These are phyloP conservation scores for Mizuhopecten yessoensis DNA, from an alignment of 1,140 invertebrate genomes.

Conservation along the genomic window DNA sequence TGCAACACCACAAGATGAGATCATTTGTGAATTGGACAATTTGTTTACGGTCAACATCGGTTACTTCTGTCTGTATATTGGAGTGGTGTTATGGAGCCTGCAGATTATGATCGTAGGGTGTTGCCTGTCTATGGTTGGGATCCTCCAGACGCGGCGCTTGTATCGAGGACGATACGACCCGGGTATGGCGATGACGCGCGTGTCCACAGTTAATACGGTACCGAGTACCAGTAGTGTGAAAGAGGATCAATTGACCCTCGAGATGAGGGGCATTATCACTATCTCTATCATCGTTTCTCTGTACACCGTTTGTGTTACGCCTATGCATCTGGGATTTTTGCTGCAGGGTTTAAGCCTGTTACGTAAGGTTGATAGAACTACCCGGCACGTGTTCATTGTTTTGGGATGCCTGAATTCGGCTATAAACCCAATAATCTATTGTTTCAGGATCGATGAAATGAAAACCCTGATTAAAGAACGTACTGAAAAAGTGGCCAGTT, in stretches of 20 bases:
- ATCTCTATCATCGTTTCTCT: background rate
- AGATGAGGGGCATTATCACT: background rate
- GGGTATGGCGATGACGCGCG: background rate
- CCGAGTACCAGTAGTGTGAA: background rate
- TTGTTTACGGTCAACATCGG: background rate
- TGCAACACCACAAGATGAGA: background rate
- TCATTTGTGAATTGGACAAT: background rate
- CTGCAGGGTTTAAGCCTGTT: background rate
- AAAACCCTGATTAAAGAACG: background rate
- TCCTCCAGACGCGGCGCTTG: background rate
- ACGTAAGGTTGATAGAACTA: background rate
- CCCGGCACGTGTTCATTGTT: background rate
- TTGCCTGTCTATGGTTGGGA: background rate
- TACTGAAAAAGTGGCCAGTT: background rate
- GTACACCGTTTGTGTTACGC: background rate
- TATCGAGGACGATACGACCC: background rate
- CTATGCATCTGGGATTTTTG: background rate
- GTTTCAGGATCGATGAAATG: slow-evolving; percentile 16
- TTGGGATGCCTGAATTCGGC: background rate
- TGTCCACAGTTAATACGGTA: background rate
- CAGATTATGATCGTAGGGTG: background rate
- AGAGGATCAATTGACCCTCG: background rate
- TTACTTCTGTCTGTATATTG: background rate
- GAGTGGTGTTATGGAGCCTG: background rate
- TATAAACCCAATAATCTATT: background rate